These are phyloP conservation scores for Adoxophyes honmai DNA, from an alignment of 1,140 invertebrate genomes.

Conservation along the genomic window DNA sequence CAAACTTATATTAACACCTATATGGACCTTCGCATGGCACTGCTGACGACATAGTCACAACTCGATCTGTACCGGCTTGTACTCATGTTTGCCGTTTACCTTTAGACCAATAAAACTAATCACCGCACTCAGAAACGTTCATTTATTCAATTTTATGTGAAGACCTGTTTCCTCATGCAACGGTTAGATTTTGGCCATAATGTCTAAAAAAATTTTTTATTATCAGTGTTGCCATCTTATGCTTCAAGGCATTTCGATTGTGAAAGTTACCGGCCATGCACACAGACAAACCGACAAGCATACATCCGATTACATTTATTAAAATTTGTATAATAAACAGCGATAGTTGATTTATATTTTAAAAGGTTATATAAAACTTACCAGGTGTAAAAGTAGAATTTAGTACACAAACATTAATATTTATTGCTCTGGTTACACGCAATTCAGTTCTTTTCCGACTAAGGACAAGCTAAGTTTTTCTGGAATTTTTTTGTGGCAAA, in stretches of 20 bases:
- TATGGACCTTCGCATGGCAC: constrained; percentile 75
- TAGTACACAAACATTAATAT: constrained; percentile 2
- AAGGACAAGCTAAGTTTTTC: not conserved
- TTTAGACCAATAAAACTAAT: not conserved
- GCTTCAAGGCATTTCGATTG: not conserved
- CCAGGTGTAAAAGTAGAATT: not conserved
- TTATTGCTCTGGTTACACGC: not conserved
- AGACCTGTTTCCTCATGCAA: no score
- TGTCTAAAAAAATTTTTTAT: constrained; percentile 2
- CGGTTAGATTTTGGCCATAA: not conserved
- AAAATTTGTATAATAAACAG: constrained; percentile 6
- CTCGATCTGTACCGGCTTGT: constrained; percentile 17
- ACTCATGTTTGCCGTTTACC: constrained; percentile 11
- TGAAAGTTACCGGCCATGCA: not conserved
- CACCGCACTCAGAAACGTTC: no score
- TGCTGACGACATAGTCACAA: constrained; percentile 64
- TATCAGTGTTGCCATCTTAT: constrained; percentile 1
- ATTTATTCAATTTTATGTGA: no score
- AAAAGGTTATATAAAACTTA: not conserved
- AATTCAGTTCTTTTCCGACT: not conserved
- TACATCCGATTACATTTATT: constrained; percentile 2
- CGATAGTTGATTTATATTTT: not conserved
- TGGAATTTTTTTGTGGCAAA: not conserved
- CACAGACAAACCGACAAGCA: constrained; percentile 11
- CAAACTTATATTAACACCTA: constrained; percentile 74